Percentiles rank a stretch among this genome's conserved stretches.
Conservation (phyloP, 2,113 vertebrate genomes). For the Gallinago media region DNA sequence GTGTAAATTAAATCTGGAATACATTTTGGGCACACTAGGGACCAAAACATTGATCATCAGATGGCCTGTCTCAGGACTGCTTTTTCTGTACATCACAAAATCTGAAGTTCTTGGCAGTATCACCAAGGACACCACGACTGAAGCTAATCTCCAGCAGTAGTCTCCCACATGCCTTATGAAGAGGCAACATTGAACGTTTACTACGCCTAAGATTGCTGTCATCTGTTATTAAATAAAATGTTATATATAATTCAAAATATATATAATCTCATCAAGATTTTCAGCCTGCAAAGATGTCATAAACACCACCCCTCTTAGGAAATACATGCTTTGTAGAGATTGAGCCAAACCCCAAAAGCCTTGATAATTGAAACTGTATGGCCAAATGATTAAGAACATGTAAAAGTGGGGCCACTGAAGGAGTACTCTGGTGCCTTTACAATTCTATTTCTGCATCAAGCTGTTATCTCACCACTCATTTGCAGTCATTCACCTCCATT, state of each 20-base stretch:
- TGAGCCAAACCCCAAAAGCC: constrained; percentile 13
- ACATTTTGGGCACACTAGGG: background rate
- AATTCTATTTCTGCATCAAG: background rate
- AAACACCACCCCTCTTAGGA: background rate
- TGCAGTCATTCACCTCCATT: background rate
- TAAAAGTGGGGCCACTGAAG: background rate
- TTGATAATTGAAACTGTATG: constrained; percentile 31
- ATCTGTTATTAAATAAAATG: constrained; percentile 1
- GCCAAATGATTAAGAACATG: background rate
- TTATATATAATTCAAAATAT: background rate
- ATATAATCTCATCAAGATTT: constrained; percentile 16
- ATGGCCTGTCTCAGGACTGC: background rate
- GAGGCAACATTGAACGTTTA: background rate
- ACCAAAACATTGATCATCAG: background rate
- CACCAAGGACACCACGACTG: background rate
- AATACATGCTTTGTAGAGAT: background rate
- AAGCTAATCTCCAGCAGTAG: background rate
- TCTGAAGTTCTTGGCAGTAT: background rate
- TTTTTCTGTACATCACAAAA: background rate
- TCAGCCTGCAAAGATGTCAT: background rate
- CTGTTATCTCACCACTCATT: background rate
- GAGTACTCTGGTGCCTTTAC: background rate
- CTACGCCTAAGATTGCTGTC: background rate
- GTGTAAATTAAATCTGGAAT: too few species aligned
- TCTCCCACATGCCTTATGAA: background rate